phyloP scores from a whole-genome alignment of 1,140 invertebrate genomes.

The Onthophagus taurus region DNA sequence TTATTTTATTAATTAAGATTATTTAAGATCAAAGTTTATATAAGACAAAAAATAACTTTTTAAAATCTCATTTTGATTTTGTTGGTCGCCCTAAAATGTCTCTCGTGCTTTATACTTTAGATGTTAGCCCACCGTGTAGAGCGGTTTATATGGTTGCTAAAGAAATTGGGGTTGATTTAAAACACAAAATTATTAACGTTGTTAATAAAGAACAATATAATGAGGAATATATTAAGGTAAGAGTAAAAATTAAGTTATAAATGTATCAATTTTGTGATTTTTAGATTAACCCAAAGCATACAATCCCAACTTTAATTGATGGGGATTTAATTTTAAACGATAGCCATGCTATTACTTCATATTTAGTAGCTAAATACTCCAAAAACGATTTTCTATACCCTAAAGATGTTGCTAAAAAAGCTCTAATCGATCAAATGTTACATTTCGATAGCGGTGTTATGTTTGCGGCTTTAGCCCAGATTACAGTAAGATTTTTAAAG shows the following conservation, averaged over 20 bases:
- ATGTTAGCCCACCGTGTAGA: constrained; percentile 59
- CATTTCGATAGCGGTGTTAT: constrained; percentile 26
- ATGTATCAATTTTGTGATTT: constrained; percentile 17
- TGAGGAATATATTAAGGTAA: constrained; percentile 49
- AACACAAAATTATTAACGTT: not conserved
- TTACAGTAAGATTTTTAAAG: constrained; percentile 5
- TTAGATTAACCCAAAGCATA: constrained; percentile 55
- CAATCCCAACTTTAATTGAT: constrained; percentile 56
- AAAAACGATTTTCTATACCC: constrained; percentile 6
- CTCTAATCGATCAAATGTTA: constrained; percentile 9
- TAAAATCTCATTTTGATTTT: no score
- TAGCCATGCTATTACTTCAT: constrained; percentile 9
- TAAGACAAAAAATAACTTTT: no score
- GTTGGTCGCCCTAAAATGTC: no score
- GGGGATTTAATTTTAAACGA: constrained; percentile 45
- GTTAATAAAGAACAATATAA: constrained; percentile 41
- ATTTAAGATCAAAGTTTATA: no score
- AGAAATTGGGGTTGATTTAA: constrained; percentile 58
- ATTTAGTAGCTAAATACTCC: constrained; percentile 7
- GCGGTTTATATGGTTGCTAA: constrained; percentile 57
- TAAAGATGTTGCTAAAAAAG: constrained; percentile 3
- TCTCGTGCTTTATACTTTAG: constrained; percentile 37
- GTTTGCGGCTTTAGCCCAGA: constrained; percentile 3
- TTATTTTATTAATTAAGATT: no score
- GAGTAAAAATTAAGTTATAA: no score